Evolutionary conservation across 92 coral and sea anemone species (phyloP).

Genomic region (Epizoanthus illoricatus): DNA sequence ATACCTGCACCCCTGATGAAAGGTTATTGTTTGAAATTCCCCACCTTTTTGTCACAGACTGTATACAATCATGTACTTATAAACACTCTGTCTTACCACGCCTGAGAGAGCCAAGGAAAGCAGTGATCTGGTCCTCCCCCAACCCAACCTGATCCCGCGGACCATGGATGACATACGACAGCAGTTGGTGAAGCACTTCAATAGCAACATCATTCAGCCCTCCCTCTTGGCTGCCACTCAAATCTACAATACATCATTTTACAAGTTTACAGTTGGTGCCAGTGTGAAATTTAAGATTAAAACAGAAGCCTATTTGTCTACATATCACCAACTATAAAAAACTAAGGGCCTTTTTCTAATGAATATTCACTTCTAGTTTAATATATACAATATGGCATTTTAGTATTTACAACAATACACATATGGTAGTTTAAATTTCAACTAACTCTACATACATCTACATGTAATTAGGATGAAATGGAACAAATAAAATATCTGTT

Average conservation of each 20-base stretch:
- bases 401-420: too few relatives aligned
- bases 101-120: slow-evolving; percentile 86
- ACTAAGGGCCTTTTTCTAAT: neutral
- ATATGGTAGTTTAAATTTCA: too few relatives aligned
- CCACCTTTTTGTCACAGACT: too few relatives aligned
- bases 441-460: too few relatives aligned
- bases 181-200: slow-evolving; percentile 89
- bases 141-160: slow-evolving; percentile 91
- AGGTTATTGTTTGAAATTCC: too few relatives aligned
- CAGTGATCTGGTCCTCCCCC: slow-evolving; percentile 94
- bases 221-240: slow-evolving; percentile 88
- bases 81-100: slow-evolving; percentile 52
- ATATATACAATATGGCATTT: too few relatives aligned
- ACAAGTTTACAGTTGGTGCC: neutral
- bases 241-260: slow-evolving; percentile 51
- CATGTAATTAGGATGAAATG: too few relatives aligned
- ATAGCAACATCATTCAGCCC: slow-evolving; percentile 94
- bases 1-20: too few relatives aligned
- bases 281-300: neutral
- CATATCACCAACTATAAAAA: too few relatives aligned
- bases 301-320: neutral
- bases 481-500: too few relatives aligned
- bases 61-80: neutral
- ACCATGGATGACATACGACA: slow-evolving; percentile 80
- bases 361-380: too few relatives aligned